Evolutionary conservation across 1,140 invertebrate genomes (phyloP), one percentile per base, ranked within the genome.

Genomic region (Papilio xuthus): DNA sequence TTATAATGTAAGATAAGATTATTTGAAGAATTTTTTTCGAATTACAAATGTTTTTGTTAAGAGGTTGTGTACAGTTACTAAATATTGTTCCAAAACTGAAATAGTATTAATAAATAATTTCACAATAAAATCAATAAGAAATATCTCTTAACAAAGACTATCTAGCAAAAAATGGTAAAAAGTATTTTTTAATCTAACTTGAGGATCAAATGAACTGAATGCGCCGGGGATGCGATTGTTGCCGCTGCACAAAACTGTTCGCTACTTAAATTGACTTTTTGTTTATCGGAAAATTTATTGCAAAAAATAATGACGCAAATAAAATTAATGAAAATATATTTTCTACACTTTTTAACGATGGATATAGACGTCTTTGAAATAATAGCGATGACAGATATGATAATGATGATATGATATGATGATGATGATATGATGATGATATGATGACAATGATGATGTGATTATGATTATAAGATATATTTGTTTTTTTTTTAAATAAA

Each of bases 171-270:
- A 26, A 60, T 23, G 56, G 10, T 60, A 26, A 60, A 7, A 26
- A 60, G 44, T 47, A 10, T 47, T 60, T 60, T 60, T 60, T 60
- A 60, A 60, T 60, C 56, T 60, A 60, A 60, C 23, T 60, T 60
- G 56, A n/a, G 9, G 56, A 60, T 60, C 56, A 56, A 56, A 56
- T 56, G 56, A 60, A 60, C 56, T 12, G 23, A 60, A 60, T 60
- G 56, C 56, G 23, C 23, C 9, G 56, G 56, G 56, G 56, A 60
- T 26, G 56, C 56, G 23, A 60, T 60, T 60, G 56, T 60, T 60
- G 3, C 56, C 1, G 56, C 56, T 60, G 23, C 56, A 60, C 20
- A 15, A 23, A 13, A 56, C 20, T 0, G 50, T 20, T 26, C 56
- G 12, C 23, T 60, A 15, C 23, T 60, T 28, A 60, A 60, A 60